phyloP scores from a whole-genome alignment of 1,140 invertebrate species.

The Dysdera silvatica region DNA sequence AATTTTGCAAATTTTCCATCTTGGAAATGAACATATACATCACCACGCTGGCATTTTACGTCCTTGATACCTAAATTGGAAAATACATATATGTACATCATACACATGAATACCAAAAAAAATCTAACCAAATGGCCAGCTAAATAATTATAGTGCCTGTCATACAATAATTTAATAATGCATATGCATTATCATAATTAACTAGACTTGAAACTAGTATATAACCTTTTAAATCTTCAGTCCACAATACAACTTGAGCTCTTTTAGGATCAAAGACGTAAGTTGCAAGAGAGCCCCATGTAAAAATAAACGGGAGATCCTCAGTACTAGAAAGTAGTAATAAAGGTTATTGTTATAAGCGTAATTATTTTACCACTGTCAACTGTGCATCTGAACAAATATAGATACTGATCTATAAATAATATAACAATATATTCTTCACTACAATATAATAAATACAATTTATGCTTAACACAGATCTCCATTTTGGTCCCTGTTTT shows the following conservation, averaged over 20 bases:
- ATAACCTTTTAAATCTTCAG: conserved; percentile 26
- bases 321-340: conserved; percentile 18
- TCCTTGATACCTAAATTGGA: conserved; percentile 19
- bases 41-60: conserved; percentile 13
- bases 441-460: too few species aligned
- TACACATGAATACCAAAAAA: not conserved
- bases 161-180: not conserved
- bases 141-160: not conserved
- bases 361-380: too few species aligned
- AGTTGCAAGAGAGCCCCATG: conserved; percentile 18
- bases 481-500: too few species aligned
- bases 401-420: too few species aligned
- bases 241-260: conserved; percentile 26
- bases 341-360: too few species aligned
- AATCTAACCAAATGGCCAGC: not conserved
- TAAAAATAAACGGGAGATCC: conserved; percentile 23
- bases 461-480: too few species aligned
- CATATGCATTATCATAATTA: not conserved
- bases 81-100: not conserved
- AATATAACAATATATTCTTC: too few species aligned
- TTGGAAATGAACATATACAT: conserved; percentile 22
- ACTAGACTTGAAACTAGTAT: not conserved
- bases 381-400: too few species aligned
- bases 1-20: conserved; percentile 19
- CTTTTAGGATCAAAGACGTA: conserved; percentile 27